These are phyloP conservation scores for Aegithalos caudatus DNA, from an alignment of 2,113 vertebrate species.

Conservation along the genomic window DNA sequence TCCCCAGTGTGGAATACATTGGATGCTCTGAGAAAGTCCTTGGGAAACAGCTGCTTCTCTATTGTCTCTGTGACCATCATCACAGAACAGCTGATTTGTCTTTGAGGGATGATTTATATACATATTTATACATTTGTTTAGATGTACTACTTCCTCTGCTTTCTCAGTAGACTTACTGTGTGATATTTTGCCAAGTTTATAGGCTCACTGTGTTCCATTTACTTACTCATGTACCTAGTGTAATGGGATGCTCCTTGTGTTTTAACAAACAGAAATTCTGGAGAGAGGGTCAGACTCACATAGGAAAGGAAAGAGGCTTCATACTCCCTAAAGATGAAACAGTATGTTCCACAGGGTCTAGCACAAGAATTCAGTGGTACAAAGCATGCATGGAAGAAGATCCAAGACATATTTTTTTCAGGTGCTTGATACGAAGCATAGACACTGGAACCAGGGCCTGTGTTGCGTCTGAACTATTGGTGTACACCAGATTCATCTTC, in stretches of 20 bases:
- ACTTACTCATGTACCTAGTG: not conserved
- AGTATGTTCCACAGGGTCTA: not conserved
- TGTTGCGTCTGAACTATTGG: not conserved
- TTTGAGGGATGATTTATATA: not conserved
- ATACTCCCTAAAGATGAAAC: not conserved
- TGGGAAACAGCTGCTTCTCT: not conserved
- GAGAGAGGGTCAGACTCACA: not conserved
- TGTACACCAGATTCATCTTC: not conserved
- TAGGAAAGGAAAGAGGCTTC: not conserved
- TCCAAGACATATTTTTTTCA: not conserved
- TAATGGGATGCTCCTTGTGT: not conserved
- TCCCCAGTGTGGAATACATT: not conserved
- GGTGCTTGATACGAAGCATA: not conserved
- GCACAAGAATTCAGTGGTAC: not conserved
- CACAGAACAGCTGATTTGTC: not conserved
- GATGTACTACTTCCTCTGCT: not conserved
- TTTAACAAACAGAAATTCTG: not conserved
- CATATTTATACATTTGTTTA: not conserved
- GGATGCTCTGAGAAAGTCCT: not conserved
- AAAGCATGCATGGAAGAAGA: not conserved
- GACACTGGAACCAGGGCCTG: not conserved
- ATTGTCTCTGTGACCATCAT: not conserved
- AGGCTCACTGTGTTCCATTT: not conserved
- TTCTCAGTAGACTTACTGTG: not conserved
- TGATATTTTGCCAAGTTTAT: not conserved